Evolutionary conservation across 1,140 invertebrate species (phyloP), one percentile per base, ranked within the genome.

Genomic region (Lerema accius): DNA sequence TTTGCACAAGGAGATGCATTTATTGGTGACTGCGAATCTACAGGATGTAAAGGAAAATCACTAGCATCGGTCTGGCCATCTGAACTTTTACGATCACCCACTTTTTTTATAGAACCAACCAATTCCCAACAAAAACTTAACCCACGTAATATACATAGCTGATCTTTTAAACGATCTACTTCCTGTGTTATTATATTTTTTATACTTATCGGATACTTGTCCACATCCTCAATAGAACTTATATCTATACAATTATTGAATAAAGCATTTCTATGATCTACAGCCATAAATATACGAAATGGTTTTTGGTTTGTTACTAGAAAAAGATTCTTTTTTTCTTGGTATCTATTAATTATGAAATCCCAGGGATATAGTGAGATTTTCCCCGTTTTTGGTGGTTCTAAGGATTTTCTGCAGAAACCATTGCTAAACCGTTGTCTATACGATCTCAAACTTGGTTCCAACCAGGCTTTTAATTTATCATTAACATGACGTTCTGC

Each of bases 121-220:
- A 89, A 48, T 70, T 89, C 85, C 88, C 88, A 90, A 61, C 84
- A 88, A 63, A 72, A 39, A 17, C 64, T 35, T 39, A 80, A 75
- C 3, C 88, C 88, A 61, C 63, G 74, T 60, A 90, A 77, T 75
- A 90, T 87, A 66, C 80, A 89, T 65, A 89, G 88, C 60, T 78
- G 77, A 40, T 90, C 80, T 71, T 83, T 78, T 48, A 78, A 42
- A 15, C 43, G 15, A 40, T 80, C 75, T 13, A 65, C 69, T 17
- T 70, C 78, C 67, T 84, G 82, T 28, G 70, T 82, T 13, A 88
- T 55, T 67, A 90, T 75, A 58, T 84, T 88, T 74, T 77, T 81
- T 10, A 90, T 67, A 26, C 81, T 86, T 45, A 69, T 16, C 11
- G 86, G 86, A 69, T 84, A 90, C 63, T 84, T 81, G 39, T 82